Evolutionary conservation across 2,888 invertebrate species (phyloP), one percentile per base, ranked within the genome.

Genomic region (Mythimna pallens): DNA sequence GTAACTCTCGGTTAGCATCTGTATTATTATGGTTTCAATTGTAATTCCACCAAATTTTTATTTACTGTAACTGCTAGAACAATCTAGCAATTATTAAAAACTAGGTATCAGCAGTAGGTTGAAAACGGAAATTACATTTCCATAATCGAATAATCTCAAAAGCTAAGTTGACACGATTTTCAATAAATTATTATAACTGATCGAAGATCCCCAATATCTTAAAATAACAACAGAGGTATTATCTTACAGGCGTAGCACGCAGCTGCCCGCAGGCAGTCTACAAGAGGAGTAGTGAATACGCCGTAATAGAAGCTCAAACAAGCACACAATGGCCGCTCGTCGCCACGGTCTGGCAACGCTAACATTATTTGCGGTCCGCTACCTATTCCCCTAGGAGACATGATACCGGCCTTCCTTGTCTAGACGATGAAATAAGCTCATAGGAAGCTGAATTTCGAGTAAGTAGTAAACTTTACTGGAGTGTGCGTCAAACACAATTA

Each of bases 321-420:
- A 86, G 88, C 82, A 86, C 83, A 92, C 92, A 93, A 91, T 90
- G 88, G 86, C 74, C 84, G 80, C 83, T 86, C 85, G 83, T 86
- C 90, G 92, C 89, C 86, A 94, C 94, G 94, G 93, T 94, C 94
- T 91, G 90, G 86, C 91, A 88, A 85, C 88, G 89, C 90, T 92
- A 94, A 93, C 91, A 93, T 91, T 90, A 93, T 95, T 95, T 94
- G 94, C 94, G 93, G 93, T 92, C 92, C 90, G 91, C 93, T 92
- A 93, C 92, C 89, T 91, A 92, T 91, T 89, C 92, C 91, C 92
- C 91, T 84, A 87, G 81, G 93, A 90, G 92, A 90, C 87, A 90
- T 85, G 89, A 92, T 88, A 90, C 90, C 83, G 82, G 87, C 88
- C 91, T 92, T 92, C 90, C 92, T 89, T 82, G 93, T 93, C 93